Percentiles rank a stretch among this genome's conserved stretches.
These are phyloP conservation scores for Linnaemya vulpina DNA, from an alignment of 2,888 invertebrate genomes.

Conservation along the genomic window DNA sequence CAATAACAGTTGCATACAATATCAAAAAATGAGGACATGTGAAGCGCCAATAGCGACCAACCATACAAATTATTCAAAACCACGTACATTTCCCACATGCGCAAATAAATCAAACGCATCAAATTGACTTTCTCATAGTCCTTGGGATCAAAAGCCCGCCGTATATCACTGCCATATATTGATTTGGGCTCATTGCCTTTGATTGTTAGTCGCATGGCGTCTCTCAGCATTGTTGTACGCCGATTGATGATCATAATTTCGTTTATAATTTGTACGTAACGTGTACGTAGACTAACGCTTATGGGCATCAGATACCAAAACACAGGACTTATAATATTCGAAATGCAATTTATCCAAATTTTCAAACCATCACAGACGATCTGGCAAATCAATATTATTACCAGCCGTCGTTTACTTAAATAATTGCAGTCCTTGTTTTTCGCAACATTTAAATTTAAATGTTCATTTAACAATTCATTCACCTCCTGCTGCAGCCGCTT, in stretches of 20 bases:
- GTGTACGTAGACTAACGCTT: conserved; percentile 21
- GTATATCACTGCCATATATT: conserved; percentile 47
- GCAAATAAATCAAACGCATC: conserved; percentile 71
- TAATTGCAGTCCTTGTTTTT: neutral
- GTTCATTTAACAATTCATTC: conserved; percentile 36
- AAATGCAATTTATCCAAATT: conserved; percentile 57
- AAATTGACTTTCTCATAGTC: conserved; percentile 73
- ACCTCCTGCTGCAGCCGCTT: conserved; percentile 36
- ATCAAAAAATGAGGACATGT: conserved; percentile 70
- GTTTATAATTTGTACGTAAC: conserved; percentile 60
- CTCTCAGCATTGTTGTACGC: conserved; percentile 18
- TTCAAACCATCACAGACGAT: conserved; percentile 49
- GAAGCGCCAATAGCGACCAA: conserved; percentile 69
- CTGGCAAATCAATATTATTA: neutral
- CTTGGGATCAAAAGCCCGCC: conserved; percentile 62
- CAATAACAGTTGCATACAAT: conserved; percentile 73
- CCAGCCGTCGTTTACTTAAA: neutral
- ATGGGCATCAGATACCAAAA: conserved; percentile 52
- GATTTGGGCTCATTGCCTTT: conserved; percentile 45
- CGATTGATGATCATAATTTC: conserved; percentile 42
- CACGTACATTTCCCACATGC: conserved; percentile 63
- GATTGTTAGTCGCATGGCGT: neutral
- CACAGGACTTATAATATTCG: conserved; percentile 34
- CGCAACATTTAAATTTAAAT: neutral
- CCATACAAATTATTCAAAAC: conserved; percentile 67